A percentile compares a stretch with the other conserved stretches of the same genome.
Evolutionary conservation across 1,140 invertebrate genomes (phyloP).

Genomic region (Whitmania pigra): DNA sequence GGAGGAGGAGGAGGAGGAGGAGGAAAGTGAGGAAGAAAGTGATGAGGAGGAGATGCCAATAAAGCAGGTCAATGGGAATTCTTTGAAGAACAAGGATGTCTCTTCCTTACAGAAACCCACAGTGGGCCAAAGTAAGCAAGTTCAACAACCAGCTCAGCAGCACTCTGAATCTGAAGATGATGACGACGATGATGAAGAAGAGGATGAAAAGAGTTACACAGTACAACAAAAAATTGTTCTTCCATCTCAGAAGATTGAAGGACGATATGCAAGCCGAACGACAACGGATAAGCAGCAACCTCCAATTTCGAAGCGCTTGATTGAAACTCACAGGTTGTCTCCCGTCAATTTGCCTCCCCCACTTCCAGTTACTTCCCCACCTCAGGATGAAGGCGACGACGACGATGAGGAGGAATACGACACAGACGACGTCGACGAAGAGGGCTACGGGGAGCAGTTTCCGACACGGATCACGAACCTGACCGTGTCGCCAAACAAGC

Average conservation of each 20-base stretch:
- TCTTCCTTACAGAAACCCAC: not conserved
- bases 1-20: constrained; percentile 17
- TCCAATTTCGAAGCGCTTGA: not conserved
- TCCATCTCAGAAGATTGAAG: constrained; percentile 7
- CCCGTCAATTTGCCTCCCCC: constrained; percentile 13
- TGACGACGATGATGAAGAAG: constrained; percentile 1
- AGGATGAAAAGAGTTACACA: constrained; percentile 3
- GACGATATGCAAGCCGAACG: not conserved
- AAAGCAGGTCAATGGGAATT: not conserved
- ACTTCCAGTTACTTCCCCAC: constrained; percentile 10
- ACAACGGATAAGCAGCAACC: not conserved
- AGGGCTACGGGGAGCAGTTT: constrained; percentile 3
- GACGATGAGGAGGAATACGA: constrained; percentile 5
- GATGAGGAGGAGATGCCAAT: constrained; percentile 8
- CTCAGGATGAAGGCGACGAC: not conserved
- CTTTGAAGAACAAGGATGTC: not conserved
- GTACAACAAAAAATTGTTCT: not conserved
- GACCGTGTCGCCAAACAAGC: not conserved
- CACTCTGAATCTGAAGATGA: constrained; percentile 9
- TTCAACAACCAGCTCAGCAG: constrained; percentile 8
- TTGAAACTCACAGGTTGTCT: not conserved
- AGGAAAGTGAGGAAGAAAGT: not conserved
- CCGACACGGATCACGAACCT: not conserved
- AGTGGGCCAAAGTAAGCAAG: not conserved
- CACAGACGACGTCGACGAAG: not conserved